Base-by-base conservation (phyloP, 2,113 vertebrate species). In the Glaucidium brasilianum region DNA sequence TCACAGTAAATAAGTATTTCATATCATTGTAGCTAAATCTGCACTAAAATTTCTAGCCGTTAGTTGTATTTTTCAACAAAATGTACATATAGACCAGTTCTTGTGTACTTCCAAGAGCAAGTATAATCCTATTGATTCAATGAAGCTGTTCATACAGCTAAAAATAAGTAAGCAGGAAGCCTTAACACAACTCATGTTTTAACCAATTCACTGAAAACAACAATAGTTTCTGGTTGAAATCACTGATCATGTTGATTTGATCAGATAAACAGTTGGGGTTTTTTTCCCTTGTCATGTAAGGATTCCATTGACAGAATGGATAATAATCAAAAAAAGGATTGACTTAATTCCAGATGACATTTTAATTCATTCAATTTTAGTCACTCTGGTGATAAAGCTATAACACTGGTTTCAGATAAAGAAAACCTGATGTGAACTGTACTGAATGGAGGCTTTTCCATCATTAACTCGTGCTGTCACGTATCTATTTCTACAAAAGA, bases 261-360 rank as follows among this genome's bases (percentile, higher is more conserved):
- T 94, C 83, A 97, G 63, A 78, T 86, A 94, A 97, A 96, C 84
- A 80, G 45, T 5, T 11, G 6, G n/a, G n/a, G n/a, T 3, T 3
- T 80, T 64, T 92, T 18, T 55, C 9, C 4, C 29, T 92, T 73
- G n/a, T 92, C 73, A 60, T 97, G 77, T 86, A 89, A 96, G 43
- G 77, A 93, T 96, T 85, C 92, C 22, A 26, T 80, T 96, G 81
- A 96, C 85, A 90, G 94, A 95, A 74, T 52, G 12, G 90, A 71
- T 80, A 94, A 96, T 95, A 97, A n/a, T n/a, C n/a, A n/a, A 96
- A 50, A 83, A 93, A 93, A 97, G 85, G 69, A 95, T 95, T 83
- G 47, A 86, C 64, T 96, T 92, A 83, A 97, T 96, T 96, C 87
- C 59, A 69, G 92, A 87, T 95, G 97, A 95, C 86, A 96, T 93